Evolutionary conservation across 2,888 invertebrate species (phyloP).

Genomic region (Colostygia pectinataria): DNA sequence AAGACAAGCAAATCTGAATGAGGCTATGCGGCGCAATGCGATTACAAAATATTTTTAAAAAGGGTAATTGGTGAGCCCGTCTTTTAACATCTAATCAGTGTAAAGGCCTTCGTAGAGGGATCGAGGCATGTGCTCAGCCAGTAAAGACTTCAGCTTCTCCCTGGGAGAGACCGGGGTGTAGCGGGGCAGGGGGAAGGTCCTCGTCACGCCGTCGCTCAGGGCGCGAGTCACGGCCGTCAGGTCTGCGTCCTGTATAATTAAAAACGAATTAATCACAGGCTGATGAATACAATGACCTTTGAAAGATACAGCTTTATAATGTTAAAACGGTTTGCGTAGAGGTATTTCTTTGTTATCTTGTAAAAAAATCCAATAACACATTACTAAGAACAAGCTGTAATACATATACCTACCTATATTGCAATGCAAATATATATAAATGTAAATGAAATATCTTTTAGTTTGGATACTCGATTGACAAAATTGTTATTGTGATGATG

Average conservation of each 20-base stretch:
- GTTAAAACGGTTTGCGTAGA: neutral
- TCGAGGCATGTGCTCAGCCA: slow-evolving; percentile 91
- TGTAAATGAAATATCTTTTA: no score
- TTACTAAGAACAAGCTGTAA: no score
- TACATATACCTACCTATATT: no score
- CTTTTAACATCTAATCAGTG: slow-evolving; percentile 57
- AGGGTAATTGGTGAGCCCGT: neutral
- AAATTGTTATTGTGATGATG: no score
- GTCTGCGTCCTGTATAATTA: slow-evolving; percentile 86
- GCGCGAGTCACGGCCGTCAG: slow-evolving; percentile 89
- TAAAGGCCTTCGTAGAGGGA: slow-evolving; percentile 92
- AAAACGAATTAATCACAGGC: slow-evolving; percentile 32
- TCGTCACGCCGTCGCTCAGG: slow-evolving; percentile 89
- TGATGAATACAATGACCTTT: slow-evolving; percentile 20
- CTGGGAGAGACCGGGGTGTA: slow-evolving; percentile 91
- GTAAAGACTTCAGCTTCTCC: slow-evolving; percentile 90
- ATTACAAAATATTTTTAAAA: slow-evolving; percentile 7
- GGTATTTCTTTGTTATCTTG: no score
- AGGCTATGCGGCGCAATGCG: slow-evolving; percentile 8
- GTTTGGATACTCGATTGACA: no score
- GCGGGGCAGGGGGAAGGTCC: slow-evolving; percentile 91
- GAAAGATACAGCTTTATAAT: slow-evolving; percentile 6
- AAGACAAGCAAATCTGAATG: slow-evolving; percentile 8
- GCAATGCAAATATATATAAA: no score
- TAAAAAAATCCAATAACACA: no score